Evolutionary conservation across 2,113 vertebrate species (phyloP).

Genomic region (Camelus dromedarius): DNA sequence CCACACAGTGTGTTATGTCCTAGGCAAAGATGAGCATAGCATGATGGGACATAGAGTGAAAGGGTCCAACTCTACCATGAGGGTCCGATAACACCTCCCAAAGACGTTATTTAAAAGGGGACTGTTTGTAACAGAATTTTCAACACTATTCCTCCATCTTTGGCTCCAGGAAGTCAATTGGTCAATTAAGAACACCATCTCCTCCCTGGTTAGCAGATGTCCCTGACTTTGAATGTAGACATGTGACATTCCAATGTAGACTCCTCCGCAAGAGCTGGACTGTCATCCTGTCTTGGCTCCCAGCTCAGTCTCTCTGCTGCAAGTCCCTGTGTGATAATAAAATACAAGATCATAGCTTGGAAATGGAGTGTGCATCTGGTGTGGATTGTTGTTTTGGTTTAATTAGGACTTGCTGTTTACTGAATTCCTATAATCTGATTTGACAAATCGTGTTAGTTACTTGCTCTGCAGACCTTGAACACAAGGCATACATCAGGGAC

Average conservation of each 20-base stretch:
- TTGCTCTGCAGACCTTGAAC: constrained; percentile 38
- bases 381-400: constrained; percentile 50
- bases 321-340: not conserved
- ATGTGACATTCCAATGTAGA: not conserved
- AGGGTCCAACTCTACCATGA: not conserved
- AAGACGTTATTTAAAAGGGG: not conserved
- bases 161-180: not conserved
- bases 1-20: no score
- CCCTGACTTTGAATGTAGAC: not conserved
- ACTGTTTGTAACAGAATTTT: not conserved
- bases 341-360: constrained; percentile 25
- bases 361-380: constrained; percentile 48
- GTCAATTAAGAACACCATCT: not conserved
- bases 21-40: not conserved
- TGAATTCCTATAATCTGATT: constrained; percentile 49
- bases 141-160: not conserved
- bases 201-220: not conserved
- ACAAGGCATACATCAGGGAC: not conserved
- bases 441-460: constrained; percentile 35
- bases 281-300: not conserved
- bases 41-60: no score
- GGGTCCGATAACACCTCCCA: not conserved
- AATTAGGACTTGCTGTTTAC: constrained; percentile 70
- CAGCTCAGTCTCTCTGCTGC: not conserved
- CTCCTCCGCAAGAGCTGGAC: not conserved